Evolutionary conservation across 2,888 invertebrate genomes (phyloP), one percentile per base, ranked within the genome.

Genomic region (Ectemnius lituratus): DNA sequence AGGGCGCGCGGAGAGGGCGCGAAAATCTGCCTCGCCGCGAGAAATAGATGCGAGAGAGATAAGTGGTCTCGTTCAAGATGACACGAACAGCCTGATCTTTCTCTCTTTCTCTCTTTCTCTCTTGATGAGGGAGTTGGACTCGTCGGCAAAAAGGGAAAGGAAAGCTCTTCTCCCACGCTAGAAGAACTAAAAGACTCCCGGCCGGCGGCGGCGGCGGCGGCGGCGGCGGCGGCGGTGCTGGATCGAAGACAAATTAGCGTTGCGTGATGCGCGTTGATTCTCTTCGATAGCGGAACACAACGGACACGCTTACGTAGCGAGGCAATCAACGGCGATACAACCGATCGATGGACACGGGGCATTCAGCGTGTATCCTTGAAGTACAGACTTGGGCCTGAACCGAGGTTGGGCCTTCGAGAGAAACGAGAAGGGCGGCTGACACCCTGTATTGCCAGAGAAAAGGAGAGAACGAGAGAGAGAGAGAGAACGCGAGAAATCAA

Each of bases 191-290:
- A 23, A 37, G 37, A 37, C 37, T 37, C 6, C 37, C 37, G 37
- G 11, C 23, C 23, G 23, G 3, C 23, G 57, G 57, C 57, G 1
- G 5, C n/a, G 57, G 57, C 18, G 20, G 11, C 23, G 23, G 3
- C 23, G 23, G 3, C 23, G 57, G 57, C 57, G 1, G 5, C n/a
- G 57, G 57, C 18, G 20, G 18, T 18, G 37, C 60, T 45, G 37
- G 71, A 90, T 90, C 89, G 90, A 90, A 90, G 90, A 90, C 88
- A 88, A 90, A 90, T 90, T 90, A 90, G 89, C 86, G 88, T 90
- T 90, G 90, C 90, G 90, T 90, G 90, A 90, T 89, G 90, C 88
- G 90, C 90, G 89, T 88, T 89, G 90, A 90, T 90, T 88, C 87
- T 83, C 71, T 78, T 81, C 86, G 88, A 89, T 89, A 89, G 89